Evolutionary conservation across 1,140 invertebrate genomes (phyloP), one percentile per base, ranked within the genome.

Genomic region (Anagrus nilaparvatae): DNA sequence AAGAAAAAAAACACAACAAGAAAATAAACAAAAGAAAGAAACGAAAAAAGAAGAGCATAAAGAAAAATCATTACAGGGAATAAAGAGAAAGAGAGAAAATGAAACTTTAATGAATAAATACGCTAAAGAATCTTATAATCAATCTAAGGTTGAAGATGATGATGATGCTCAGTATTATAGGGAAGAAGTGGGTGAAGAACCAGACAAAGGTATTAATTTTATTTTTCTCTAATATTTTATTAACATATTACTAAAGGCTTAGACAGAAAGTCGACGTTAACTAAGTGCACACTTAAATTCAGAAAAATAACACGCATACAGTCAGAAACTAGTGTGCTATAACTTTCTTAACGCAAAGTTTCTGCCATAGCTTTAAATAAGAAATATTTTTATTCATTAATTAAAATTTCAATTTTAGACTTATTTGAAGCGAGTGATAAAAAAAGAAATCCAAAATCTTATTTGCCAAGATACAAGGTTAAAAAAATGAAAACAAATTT

Each of bases 101-200:
- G 59, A 64, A 32, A 38, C 55, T 4, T 39, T 65, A 12, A 67
- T 73, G 56, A 61, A 70, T 35, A 70, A 70, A 46, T 63, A 61
- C 33, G 69, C 63, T 21, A 71, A 63, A 12, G 75, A 78, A 59
- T 64, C 70, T 0, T 63, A 71, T 38, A 59, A 67, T 49, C 61
- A 54, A n/a, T 65, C 55, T n/a, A 45, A 52, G 31, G 39, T 52
- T 7, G 72, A 73, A 16, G 74, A 75, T 21, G 82, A 85, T 39
- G 77, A 88, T 56, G 86, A 89, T 69, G 77, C 71, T 0, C 78
- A 84, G 47, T 92, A 89, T 70, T 93, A 86, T 60, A 72, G 78
- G 45, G 65, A 87, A 50, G 88, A 90, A 75, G 84, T 93, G 18
- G 88, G 88, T 31, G 75, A 82, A 46, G 82, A 88, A 55, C 89